phyloP scores from a whole-genome alignment of 2,888 invertebrate genomes.

The Clostera curtula region DNA sequence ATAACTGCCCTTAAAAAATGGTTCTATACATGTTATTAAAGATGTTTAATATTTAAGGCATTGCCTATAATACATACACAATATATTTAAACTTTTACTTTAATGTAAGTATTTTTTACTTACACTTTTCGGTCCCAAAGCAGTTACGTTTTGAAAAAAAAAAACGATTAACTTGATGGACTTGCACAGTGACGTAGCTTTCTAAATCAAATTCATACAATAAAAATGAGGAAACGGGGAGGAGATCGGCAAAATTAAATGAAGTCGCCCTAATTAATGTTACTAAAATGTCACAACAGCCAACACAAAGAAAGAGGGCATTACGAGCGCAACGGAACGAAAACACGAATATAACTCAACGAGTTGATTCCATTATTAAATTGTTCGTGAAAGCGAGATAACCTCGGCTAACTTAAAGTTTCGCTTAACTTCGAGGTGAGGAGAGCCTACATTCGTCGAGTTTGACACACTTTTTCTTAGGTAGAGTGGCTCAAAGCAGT shows the following conservation, averaged over 20 bases:
- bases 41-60: too few species aligned
- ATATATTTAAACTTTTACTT: too few species aligned
- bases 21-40: too few species aligned
- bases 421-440: constrained; percentile 36
- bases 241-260: constrained; percentile 21
- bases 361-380: constrained; percentile 65
- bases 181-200: background rate
- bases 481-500: too few species aligned
- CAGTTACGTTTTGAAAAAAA: too few species aligned
- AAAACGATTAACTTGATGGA: too few species aligned
- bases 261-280: constrained; percentile 27
- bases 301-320: constrained; percentile 25
- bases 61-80: too few species aligned
- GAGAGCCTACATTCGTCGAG: constrained; percentile 24
- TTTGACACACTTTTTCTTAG: constrained; percentile 15
- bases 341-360: constrained; percentile 52
- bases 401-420: constrained; percentile 41
- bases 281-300: constrained; percentile 20
- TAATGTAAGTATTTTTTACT: too few species aligned
- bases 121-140: too few species aligned
- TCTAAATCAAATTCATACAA: background rate
- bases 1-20: too few species aligned
- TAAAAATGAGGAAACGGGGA: constrained; percentile 16
- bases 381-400: constrained; percentile 66
- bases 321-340: constrained; percentile 33